These are phyloP conservation scores for Lapara coniferarum DNA, from an alignment of 2,888 invertebrate genomes.

Conservation along the genomic window DNA sequence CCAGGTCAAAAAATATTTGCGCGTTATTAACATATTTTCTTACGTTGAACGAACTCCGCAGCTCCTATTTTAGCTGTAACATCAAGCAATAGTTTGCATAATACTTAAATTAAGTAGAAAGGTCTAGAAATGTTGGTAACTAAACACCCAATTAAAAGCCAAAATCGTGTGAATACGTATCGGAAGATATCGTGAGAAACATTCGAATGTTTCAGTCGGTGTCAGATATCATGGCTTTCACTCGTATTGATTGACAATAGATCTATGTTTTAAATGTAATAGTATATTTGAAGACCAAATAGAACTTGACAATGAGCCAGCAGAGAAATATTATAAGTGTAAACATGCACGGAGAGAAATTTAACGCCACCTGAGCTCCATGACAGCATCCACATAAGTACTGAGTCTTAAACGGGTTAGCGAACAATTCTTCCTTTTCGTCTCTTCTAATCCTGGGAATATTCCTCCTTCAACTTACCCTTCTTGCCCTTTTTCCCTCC, in stretches of 20 bases:
- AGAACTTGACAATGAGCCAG: background rate
- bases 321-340: background rate
- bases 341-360: background rate
- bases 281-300: background rate
- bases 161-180: slow-evolving; percentile 2
- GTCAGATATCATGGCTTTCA: slow-evolving; percentile 26
- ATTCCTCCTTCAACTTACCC: too few relatives aligned
- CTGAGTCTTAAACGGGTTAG: too few relatives aligned
- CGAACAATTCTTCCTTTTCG: too few relatives aligned
- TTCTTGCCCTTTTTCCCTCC: too few relatives aligned
- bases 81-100: too few relatives aligned
- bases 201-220: slow-evolving; percentile 8
- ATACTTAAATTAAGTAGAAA: background rate
- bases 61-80: too few relatives aligned
- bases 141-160: background rate
- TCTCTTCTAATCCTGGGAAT: too few relatives aligned
- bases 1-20: too few relatives aligned
- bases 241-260: slow-evolving; percentile 28
- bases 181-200: slow-evolving; percentile 26
- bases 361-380: too few relatives aligned
- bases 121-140: background rate
- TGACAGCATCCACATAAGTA: too few relatives aligned
- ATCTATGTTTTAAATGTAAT: background rate
- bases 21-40: too few relatives aligned
- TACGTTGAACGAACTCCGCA: too few relatives aligned